phyloP scores from a whole-genome alignment of 2,797 vertebrate species.

The Choloepus didactylus region DNA sequence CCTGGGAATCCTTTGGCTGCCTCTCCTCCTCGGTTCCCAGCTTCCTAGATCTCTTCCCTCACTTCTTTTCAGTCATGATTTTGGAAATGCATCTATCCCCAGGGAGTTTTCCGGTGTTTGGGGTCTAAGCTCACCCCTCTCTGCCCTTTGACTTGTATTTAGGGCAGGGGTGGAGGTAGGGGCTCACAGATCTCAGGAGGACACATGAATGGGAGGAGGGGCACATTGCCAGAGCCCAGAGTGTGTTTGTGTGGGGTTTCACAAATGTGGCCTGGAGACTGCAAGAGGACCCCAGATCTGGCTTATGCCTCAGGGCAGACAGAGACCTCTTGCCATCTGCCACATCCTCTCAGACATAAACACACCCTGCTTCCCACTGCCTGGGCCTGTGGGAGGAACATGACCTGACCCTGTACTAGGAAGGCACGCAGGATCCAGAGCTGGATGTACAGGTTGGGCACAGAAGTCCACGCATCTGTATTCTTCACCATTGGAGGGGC shows the following conservation, averaged over 20 bases:
- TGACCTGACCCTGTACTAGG: neutral
- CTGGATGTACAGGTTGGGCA: neutral
- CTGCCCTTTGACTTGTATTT: constrained; percentile 21
- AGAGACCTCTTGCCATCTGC: neutral
- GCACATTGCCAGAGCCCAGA: neutral
- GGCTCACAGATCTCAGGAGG: neutral
- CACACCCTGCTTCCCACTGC: neutral
- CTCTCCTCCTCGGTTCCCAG: neutral
- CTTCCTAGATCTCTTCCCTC: neutral
- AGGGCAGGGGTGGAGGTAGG: neutral
- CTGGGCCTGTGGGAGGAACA: constrained; percentile 43
- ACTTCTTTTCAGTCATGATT: neutral
- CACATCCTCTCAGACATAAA: constrained; percentile 52
- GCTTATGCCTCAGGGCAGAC: neutral
- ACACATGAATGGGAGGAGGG: neutral
- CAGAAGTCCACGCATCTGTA: constrained; percentile 27
- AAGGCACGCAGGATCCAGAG: constrained; percentile 5
- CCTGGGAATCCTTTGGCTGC: too few species aligned
- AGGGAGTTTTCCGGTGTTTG: constrained; percentile 2
- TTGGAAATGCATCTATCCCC: neutral
- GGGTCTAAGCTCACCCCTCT: neutral
- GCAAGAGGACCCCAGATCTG: neutral
- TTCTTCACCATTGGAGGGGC: constrained; percentile 55
- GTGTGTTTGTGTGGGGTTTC: neutral
- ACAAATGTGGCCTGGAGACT: neutral